Evolutionary conservation across 2,888 invertebrate genomes (phyloP).

Genomic region (Drosophila ustulata): DNA sequence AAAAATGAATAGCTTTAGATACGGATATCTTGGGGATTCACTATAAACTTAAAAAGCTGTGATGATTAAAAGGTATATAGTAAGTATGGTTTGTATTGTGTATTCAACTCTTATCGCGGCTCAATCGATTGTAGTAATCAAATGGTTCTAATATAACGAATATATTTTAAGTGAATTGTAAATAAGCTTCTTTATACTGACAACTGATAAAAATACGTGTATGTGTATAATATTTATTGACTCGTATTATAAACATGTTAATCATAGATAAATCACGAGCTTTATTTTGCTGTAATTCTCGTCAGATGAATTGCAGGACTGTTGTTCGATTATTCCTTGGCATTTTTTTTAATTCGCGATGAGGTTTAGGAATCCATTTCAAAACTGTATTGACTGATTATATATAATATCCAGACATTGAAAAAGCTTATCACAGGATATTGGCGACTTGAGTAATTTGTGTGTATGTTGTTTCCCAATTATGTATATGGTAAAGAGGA

Average conservation of each 20-base stretch:
- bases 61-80: background rate
- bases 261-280: conserved; percentile 12
- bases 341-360: background rate
- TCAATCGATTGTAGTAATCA: background rate
- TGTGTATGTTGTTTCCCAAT: conserved; percentile 14
- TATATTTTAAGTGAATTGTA: conserved; percentile 1
- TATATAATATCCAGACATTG: conserved; percentile 17
- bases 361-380: background rate
- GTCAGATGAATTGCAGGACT: background rate
- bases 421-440: conserved; percentile 46
- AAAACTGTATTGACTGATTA: background rate
- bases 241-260: conserved; percentile 13
- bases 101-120: background rate
- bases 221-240: conserved; percentile 30
- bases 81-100: background rate
- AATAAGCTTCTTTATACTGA: background rate
- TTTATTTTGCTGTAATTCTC: conserved; percentile 6
- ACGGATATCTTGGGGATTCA: background rate
- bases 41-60: background rate
- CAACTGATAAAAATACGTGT: conserved; percentile 10
- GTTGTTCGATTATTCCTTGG: background rate
- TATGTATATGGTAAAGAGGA: conserved; percentile 26
- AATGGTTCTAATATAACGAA: too few relatives aligned
- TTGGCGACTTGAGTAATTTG: conserved; percentile 32
- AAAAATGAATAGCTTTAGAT: background rate